Percentiles rank a stretch among this genome's conserved stretches.
Evolutionary conservation across 2,888 invertebrate genomes (phyloP).

Genomic region (Thecophora atra): DNA sequence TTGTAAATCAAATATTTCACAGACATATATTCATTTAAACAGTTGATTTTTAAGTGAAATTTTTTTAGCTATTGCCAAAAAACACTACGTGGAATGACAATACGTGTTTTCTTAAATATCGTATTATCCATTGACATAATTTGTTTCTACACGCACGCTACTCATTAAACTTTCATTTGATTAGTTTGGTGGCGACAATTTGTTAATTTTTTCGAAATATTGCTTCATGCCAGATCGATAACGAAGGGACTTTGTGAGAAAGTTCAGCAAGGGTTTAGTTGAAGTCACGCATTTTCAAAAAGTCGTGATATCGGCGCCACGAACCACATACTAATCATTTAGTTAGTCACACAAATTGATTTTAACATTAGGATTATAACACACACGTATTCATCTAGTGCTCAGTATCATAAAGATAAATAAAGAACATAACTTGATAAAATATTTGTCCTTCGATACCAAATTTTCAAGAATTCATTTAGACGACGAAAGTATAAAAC

Average conservation of each 20-base stretch:
- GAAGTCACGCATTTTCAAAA: no score
- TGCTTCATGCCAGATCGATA: slow-evolving; percentile 1
- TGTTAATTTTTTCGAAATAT: not conserved
- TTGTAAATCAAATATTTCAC: not conserved
- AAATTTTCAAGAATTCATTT: no score
- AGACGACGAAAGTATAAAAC: no score
- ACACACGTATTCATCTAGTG: no score
- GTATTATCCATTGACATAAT: not conserved
- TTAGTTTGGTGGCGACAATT: slow-evolving; percentile 2
- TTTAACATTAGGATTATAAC: no score
- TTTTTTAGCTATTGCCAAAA: slow-evolving; percentile 19
- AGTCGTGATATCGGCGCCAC: no score
- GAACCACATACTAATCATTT: no score
- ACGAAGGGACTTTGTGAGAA: slow-evolving; percentile 15
- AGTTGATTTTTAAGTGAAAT: slow-evolving; percentile 23
- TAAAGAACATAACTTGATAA: no score
- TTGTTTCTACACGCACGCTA: not conserved
- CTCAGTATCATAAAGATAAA: no score
- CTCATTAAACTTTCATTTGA: slow-evolving; percentile 23
- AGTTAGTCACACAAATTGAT: no score
- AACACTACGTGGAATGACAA: slow-evolving; percentile 11
- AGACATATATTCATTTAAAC: not conserved
- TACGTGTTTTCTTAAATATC: slow-evolving; percentile 23
- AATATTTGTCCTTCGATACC: no score
- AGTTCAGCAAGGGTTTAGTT: slow-evolving; percentile 2